A percentile compares a stretch with the other conserved stretches of the same genome.
phyloP scores from a whole-genome alignment of 2,888 invertebrate genomes.

The Lacanobia wlatinum region DNA sequence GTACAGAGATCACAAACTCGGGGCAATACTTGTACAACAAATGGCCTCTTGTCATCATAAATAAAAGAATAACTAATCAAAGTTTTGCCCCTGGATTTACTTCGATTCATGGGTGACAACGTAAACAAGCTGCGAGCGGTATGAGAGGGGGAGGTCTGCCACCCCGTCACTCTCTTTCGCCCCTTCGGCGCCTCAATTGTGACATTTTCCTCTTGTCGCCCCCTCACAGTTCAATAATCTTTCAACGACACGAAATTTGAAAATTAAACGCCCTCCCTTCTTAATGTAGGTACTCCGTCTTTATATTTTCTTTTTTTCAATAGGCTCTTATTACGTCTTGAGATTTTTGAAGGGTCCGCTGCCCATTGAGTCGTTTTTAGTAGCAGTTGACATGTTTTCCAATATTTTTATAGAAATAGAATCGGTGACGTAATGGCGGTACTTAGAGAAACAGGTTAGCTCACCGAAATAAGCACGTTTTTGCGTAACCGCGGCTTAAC shows the following conservation, averaged over 20 bases:
- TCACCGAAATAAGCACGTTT: conserved; percentile 28
- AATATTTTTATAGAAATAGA: conserved; percentile 39
- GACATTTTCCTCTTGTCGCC: conserved; percentile 84
- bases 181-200: conserved; percentile 79
- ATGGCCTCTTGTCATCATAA: conserved; percentile 74
- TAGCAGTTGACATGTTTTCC: conserved; percentile 24
- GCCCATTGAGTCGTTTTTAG: conserved; percentile 35
- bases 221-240: conserved; percentile 83
- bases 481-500: conserved; percentile 37
- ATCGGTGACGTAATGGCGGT: conserved; percentile 34
- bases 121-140: conserved; percentile 80
- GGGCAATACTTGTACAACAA: conserved; percentile 65
- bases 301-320: conserved; percentile 43
- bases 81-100: conserved; percentile 79
- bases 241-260: conserved; percentile 76
- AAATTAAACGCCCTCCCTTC: conserved; percentile 74
- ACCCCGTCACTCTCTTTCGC: conserved; percentile 52
- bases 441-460: conserved; percentile 39
- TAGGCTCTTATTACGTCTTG: conserved; percentile 35
- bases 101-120: conserved; percentile 81
- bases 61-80: conserved; percentile 84
- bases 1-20: conserved; percentile 36
- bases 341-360: conserved; percentile 39
- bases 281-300: conserved; percentile 31
- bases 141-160: conserved; percentile 64